These are phyloP conservation scores for Sebastes itinus DNA, from an alignment of 2,797 vertebrate species.

Conservation along the genomic window DNA sequence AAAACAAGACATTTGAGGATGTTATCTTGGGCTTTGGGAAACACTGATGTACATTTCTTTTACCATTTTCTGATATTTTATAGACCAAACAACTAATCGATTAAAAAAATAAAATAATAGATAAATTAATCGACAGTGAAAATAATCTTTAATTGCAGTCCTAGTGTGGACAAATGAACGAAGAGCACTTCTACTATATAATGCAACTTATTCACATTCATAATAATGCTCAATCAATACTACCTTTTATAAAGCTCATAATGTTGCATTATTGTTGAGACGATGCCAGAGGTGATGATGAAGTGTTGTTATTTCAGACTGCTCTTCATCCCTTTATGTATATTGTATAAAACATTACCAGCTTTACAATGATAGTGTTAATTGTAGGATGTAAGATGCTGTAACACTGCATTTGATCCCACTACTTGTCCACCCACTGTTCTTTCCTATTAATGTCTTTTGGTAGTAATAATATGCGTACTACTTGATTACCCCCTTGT, in stretches of 20 bases:
- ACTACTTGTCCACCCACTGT: slow-evolving; percentile 14
- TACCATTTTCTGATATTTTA: no score
- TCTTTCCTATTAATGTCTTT: background rate
- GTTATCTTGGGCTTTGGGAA: no score
- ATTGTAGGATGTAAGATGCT: background rate
- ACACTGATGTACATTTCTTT: no score
- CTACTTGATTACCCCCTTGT: slow-evolving; percentile 65
- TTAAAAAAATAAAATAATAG: accelerated
- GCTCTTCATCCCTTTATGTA: background rate
- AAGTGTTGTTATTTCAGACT: background rate
- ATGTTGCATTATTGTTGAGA: background rate
- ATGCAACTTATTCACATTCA: background rate
- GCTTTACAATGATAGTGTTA: background rate
- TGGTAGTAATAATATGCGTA: background rate
- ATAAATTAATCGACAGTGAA: accelerated
- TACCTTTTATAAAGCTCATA: background rate
- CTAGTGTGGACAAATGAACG: background rate
- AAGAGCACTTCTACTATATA: background rate
- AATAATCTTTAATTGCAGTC: no score
- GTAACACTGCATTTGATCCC: background rate
- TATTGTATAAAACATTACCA: background rate
- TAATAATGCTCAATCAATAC: background rate
- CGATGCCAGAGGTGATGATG: background rate
- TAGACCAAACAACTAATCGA: no score
- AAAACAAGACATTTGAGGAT: no score